Conservation (phyloP, 2,888 invertebrate species). For the Salticus scenicus region DNA sequence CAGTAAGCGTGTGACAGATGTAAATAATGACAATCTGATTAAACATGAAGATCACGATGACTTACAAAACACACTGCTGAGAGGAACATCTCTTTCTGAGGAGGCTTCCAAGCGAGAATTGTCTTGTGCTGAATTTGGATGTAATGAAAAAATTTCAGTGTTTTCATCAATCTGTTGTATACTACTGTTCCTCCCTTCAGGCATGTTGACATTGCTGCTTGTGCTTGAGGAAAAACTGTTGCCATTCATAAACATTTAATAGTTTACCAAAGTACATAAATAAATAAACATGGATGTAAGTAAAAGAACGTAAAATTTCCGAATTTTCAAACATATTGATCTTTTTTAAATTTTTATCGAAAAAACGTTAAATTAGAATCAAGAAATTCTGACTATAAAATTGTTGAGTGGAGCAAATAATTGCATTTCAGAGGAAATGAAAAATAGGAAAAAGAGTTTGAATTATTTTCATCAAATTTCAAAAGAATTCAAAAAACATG, state of each 20-base stretch:
- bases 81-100: slow-evolving; percentile 37
- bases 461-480: no score
- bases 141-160: not conserved
- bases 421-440: not conserved
- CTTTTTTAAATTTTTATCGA: no score
- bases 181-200: slow-evolving; percentile 32
- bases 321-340: no score
- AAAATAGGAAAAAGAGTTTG: no score
- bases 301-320: no score
- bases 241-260: not conserved
- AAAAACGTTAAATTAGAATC: no score
- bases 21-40: slow-evolving; percentile 56
- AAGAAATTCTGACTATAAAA: no score
- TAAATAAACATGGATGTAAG: no score
- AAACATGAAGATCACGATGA: slow-evolving; percentile 37
- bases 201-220: slow-evolving; percentile 44
- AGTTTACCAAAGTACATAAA: no score
- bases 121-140: slow-evolving; percentile 10
- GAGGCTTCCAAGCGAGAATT: slow-evolving; percentile 19
- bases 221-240: not conserved
- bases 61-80: slow-evolving; percentile 47
- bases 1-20: slow-evolving; percentile 25
- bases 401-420: no score
- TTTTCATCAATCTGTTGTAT: not conserved
- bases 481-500: no score